phyloP scores from a whole-genome alignment of 2,888 invertebrate genomes.

The Hedya salicella region DNA sequence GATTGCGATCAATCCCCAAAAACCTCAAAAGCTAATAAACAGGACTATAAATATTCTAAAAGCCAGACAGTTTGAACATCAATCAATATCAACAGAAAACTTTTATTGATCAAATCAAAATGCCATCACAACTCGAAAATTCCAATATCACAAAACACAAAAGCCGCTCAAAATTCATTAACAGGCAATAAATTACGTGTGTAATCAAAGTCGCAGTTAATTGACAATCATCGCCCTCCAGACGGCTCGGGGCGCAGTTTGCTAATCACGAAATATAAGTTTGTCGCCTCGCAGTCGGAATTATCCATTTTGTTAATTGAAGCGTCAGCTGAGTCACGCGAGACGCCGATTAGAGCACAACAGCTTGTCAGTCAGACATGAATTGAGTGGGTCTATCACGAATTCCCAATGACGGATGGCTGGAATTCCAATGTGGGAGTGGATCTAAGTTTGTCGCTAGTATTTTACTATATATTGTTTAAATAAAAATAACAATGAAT shows the following conservation, averaged over 20 bases:
- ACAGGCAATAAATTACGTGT: slow-evolving; percentile 38
- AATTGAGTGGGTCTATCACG: slow-evolving; percentile 70
- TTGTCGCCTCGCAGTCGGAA: slow-evolving; percentile 62
- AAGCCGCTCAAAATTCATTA: slow-evolving; percentile 36
- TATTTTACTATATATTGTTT: no score
- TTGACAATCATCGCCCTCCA: slow-evolving; percentile 46
- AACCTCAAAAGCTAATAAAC: background rate
- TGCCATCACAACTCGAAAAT: slow-evolving; percentile 17
- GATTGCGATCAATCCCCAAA: background rate
- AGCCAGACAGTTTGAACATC: slow-evolving; percentile 15
- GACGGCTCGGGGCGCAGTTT: slow-evolving; percentile 45
- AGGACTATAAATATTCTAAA: background rate
- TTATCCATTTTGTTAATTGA: slow-evolving; percentile 79
- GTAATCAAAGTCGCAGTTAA: slow-evolving; percentile 43
- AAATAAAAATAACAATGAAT: no score
- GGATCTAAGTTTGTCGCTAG: background rate
- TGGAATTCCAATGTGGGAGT: slow-evolving; percentile 38
- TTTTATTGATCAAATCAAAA: slow-evolving; percentile 23
- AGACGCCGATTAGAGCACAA: slow-evolving; percentile 62
- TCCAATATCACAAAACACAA: slow-evolving; percentile 32
- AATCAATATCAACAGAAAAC: slow-evolving; percentile 14
- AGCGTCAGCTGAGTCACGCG: slow-evolving; percentile 69
- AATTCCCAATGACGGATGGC: slow-evolving; percentile 66
- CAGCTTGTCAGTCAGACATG: slow-evolving; percentile 48
- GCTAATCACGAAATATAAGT: slow-evolving; percentile 63